Evolutionary conservation across 2,113 vertebrate genomes (phyloP).

Genomic region (Neolamprologus variostigma): DNA sequence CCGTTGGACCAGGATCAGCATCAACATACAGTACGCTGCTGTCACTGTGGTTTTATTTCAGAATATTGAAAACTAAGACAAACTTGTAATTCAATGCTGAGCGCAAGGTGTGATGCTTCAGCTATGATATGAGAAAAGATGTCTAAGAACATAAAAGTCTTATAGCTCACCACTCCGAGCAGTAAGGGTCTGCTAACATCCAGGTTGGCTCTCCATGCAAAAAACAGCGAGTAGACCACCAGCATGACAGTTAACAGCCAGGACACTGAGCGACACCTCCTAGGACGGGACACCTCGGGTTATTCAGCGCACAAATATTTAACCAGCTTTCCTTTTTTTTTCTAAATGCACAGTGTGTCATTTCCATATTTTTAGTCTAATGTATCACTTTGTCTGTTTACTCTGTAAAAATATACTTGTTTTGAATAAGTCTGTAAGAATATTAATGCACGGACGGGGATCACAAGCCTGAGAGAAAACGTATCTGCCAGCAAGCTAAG

Average conservation of each 20-base stretch:
- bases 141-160: neutral
- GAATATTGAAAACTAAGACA: neutral
- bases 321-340: neutral
- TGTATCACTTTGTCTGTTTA: neutral
- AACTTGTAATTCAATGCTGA: neutral
- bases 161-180: slow-evolving; percentile 85
- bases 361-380: neutral
- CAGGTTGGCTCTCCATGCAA: slow-evolving; percentile 96
- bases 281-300: neutral
- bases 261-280: slow-evolving; percentile 63
- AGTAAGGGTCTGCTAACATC: slow-evolving; percentile 89
- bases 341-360: neutral
- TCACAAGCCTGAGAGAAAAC: slow-evolving; percentile 7
- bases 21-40: neutral
- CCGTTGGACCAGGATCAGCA: neutral
- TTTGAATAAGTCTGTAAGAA: slow-evolving; percentile 10
- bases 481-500: slow-evolving; percentile 11
- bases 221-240: slow-evolving; percentile 87
- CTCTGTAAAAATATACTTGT: neutral
- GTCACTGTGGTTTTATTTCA: neutral
- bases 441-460: slow-evolving; percentile 13
- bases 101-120: neutral
- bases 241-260: slow-evolving; percentile 83
- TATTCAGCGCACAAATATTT: neutral
- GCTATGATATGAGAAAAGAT: neutral